These are phyloP conservation scores for Podocnemis expansa DNA, from an alignment of 2,113 vertebrate genomes.

Conservation along the genomic window DNA sequence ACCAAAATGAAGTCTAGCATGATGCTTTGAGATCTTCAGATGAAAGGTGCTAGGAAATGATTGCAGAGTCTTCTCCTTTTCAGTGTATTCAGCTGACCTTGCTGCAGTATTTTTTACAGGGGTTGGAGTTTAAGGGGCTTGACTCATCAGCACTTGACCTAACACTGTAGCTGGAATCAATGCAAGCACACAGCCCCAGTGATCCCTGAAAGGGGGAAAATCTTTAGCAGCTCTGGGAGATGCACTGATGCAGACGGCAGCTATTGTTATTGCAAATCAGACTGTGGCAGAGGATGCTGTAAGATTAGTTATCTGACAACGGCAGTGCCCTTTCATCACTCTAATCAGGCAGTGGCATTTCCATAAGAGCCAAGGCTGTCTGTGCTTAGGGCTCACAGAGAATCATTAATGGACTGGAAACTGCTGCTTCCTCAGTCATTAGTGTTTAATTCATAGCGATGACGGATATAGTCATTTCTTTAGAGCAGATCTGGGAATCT, in stretches of 20 bases:
- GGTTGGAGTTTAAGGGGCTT: too few species aligned
- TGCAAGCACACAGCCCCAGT: neutral
- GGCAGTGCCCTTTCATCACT: too few species aligned
- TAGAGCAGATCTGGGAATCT: neutral
- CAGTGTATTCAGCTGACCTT: too few species aligned
- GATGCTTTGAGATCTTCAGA: too few species aligned
- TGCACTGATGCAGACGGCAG: neutral
- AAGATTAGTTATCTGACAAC: neutral
- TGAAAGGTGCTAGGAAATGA: too few species aligned
- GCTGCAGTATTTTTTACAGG: too few species aligned
- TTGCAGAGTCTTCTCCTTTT: too few species aligned
- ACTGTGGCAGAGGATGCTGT: neutral
- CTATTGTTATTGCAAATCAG: neutral
- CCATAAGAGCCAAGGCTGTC: neutral
- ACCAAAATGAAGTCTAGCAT: too few species aligned
- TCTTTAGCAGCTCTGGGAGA: neutral
- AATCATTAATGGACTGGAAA: neutral
- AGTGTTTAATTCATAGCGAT: neutral
- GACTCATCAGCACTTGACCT: neutral
- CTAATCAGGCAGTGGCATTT: neutral
- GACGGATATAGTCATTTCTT: neutral
- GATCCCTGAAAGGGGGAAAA: neutral
- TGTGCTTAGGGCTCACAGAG: neutral
- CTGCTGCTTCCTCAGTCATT: neutral
- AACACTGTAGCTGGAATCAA: neutral